Evolutionary conservation across 2,888 invertebrate genomes (phyloP).

Genomic region (Athalia circularis): DNA sequence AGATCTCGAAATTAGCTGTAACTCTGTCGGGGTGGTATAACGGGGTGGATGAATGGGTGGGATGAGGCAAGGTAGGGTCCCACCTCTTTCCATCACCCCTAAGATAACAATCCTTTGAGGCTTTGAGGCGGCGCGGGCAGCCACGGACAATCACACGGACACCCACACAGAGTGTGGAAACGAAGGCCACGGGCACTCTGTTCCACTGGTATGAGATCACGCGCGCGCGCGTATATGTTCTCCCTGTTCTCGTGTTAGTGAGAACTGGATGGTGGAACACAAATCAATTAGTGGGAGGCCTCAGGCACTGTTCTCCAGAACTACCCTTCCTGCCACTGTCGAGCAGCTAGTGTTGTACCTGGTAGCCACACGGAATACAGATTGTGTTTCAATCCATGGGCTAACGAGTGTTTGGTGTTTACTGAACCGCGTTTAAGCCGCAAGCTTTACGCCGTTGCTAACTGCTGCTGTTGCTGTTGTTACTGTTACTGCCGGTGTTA

Average conservation of each 20-base stretch:
- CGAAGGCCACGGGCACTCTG: conserved; percentile 49
- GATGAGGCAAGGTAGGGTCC: conserved; percentile 41
- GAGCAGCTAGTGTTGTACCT: conserved; percentile 40
- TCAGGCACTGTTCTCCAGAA: conserved; percentile 55
- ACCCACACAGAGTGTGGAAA: conserved; percentile 49
- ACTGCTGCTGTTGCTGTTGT: conserved; percentile 29
- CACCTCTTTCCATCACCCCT: conserved; percentile 50
- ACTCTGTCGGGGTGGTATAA: conserved; percentile 32
- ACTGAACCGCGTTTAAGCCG: conserved; percentile 67
- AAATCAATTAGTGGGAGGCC: conserved; percentile 69
- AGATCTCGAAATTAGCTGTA: conserved; percentile 59
- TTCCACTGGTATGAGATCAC: conserved; percentile 47
- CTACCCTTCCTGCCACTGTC: conserved; percentile 40
- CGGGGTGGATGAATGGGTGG: too few species aligned
- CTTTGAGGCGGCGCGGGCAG: conserved; percentile 54
- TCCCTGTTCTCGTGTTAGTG: conserved; percentile 49
- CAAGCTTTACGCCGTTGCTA: conserved; percentile 41
- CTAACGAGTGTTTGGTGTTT: conserved; percentile 73
- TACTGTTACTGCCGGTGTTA: too few species aligned
- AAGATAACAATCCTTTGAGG: conserved; percentile 68
- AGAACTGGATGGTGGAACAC: conserved; percentile 62
- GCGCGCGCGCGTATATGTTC: conserved; percentile 41
- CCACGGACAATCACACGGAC: conserved; percentile 54
- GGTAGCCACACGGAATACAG: conserved; percentile 64
- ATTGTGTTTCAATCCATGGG: conserved; percentile 73